Base-by-base conservation (phyloP, 2,113 vertebrate species). In the Proteles cristata region DNA sequence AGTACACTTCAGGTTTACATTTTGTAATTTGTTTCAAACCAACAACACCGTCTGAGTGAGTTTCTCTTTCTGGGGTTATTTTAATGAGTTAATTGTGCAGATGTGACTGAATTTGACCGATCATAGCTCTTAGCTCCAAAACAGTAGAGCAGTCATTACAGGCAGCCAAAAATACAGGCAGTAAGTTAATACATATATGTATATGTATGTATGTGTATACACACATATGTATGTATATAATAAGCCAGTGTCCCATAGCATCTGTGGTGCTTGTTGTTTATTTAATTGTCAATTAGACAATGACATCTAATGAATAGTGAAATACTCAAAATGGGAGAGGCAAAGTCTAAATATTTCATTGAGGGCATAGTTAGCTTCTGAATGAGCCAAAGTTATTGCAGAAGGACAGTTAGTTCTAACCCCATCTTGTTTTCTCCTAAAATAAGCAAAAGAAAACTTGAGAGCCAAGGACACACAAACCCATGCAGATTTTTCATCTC, bases 81-180 rank as follows among this genome's bases (percentile, higher is more conserved):
- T 97, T 92, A 87, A 35, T 90, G 33, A 91, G 26, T 69, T 93
- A 95, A 93, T 84, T 93, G 96, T 92, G 69, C 33, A 92, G n/a
- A 90, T 50, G 11, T 94, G 76, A 82, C 16, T 83, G 92, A 96
- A 92, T 12, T 31, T 92, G 45, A 93, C 45, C 50, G 5, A 69
- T 28, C 43, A 63, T 73, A 83, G 45, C 26, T 81, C 23, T 77
- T 66, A n/a, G 66, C 82, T 94, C 25, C 65, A 74, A 92, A 85
- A 85, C 17, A 77, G 19, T 71, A 91, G 10, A 88, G 15, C 11
- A 48, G 26, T 69, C 2, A 82, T 53, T 53, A 83, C 0, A 94
- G 35, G 19, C 14, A 71, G 45, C 23, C 69, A 50, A 88, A 92
- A 88, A 55, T 31, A 66, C 2, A 77, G 45, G 4, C 5, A 84